Evolutionary conservation across 1,140 invertebrate species (phyloP).

Genomic region (Tenebrio molitor): DNA sequence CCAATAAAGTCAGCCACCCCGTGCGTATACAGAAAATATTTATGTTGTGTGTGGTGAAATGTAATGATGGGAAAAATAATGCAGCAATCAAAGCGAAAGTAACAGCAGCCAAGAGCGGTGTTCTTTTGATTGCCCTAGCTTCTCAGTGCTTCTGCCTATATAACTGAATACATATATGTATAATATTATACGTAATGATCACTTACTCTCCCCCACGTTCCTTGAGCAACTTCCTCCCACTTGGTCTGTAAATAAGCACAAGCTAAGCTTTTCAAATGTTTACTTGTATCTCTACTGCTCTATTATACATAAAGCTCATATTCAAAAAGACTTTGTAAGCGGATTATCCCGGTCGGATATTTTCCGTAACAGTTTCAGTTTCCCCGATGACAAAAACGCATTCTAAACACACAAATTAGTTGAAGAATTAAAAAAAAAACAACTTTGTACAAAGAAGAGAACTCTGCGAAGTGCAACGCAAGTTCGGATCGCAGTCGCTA

Average conservation of each 20-base stretch:
- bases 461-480: background rate
- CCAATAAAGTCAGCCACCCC: conserved; percentile 2
- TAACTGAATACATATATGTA: conserved; percentile 43
- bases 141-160: conserved; percentile 34
- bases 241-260: conserved; percentile 59
- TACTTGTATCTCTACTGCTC: conserved; percentile 41
- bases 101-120: conserved; percentile 33
- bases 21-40: background rate
- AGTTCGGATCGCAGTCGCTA: background rate
- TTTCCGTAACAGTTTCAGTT: conserved; percentile 16
- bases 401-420: background rate
- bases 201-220: conserved; percentile 62
- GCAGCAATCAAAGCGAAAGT: conserved; percentile 41
- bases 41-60: conserved; percentile 10
- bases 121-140: conserved; percentile 29
- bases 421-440: background rate
- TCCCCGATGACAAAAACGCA: conserved; percentile 1
- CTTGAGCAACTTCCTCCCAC: conserved; percentile 60
- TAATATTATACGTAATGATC: conserved; percentile 48
- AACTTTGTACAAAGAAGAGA: background rate
- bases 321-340: conserved; percentile 31
- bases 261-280: conserved; percentile 48
- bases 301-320: conserved; percentile 41
- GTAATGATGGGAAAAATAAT: conserved; percentile 28
- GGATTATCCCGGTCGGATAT: conserved; percentile 25